Evolutionary conservation across 2,888 invertebrate genomes (phyloP).

Genomic region (Nezara viridula): DNA sequence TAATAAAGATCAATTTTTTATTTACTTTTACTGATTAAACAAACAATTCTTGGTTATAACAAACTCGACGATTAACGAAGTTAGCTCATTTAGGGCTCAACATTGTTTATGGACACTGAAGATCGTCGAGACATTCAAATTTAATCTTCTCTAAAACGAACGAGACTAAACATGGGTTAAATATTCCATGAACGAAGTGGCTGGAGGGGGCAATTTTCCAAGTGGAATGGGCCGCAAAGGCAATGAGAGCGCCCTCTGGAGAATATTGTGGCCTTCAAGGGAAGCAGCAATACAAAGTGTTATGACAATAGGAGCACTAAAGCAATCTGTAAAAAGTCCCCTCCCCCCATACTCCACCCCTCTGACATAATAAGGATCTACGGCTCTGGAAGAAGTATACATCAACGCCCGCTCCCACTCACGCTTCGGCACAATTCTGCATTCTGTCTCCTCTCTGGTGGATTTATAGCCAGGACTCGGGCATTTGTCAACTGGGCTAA

Average conservation of each 20-base stretch:
- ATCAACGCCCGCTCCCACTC: slow-evolving; percentile 31
- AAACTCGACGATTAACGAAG: background rate
- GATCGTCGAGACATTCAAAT: background rate
- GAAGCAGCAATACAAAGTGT: slow-evolving; percentile 9
- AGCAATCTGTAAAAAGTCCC: slow-evolving; percentile 25
- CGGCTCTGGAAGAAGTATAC: background rate
- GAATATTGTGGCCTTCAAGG: background rate
- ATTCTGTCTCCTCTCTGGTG: slow-evolving; percentile 13
- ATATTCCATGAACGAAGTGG: background rate
- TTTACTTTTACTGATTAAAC: too few species aligned
- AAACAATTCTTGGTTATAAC: too few species aligned
- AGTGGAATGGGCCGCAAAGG: background rate
- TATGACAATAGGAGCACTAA: slow-evolving; percentile 32
- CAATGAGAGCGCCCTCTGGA: background rate
- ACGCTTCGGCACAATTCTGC: slow-evolving; percentile 16
- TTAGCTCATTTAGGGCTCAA: background rate
- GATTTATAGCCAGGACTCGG: background rate
- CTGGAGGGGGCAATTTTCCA: background rate
- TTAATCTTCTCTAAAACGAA: slow-evolving; percentile 12
- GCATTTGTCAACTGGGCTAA: slow-evolving; percentile 2
- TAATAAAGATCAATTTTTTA: too few species aligned
- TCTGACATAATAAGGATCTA: slow-evolving; percentile 21
- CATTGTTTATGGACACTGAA: background rate
- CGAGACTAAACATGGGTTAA: background rate
- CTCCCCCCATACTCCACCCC: background rate